A percentile compares a stretch with the other conserved stretches of the same genome.
These are phyloP conservation scores for Discoglossus pictus DNA, from an alignment of 2,797 vertebrate species.

Conservation along the genomic window DNA sequence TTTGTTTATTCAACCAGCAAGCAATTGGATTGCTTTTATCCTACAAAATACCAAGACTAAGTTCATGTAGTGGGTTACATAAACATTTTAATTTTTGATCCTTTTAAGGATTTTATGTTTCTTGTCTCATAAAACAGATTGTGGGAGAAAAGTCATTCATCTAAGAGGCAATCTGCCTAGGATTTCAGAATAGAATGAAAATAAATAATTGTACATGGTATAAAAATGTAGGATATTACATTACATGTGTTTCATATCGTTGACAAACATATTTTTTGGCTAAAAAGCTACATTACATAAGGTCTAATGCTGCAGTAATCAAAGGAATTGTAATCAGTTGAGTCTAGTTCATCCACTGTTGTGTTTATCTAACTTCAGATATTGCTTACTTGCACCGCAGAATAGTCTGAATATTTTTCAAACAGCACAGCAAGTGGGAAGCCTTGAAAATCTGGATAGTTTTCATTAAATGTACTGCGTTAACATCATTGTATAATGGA, in stretches of 20 bases:
- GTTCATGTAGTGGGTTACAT: slow-evolving; percentile 60
- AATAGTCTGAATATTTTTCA: slow-evolving; percentile 22
- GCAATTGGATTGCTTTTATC: slow-evolving; percentile 17
- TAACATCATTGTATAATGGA: not conserved
- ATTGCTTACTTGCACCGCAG: slow-evolving; percentile 27
- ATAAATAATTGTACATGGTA: slow-evolving; percentile 62
- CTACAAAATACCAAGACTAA: slow-evolving; percentile 29
- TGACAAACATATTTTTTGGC: slow-evolving; percentile 56
- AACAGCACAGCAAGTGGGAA: slow-evolving; percentile 30
- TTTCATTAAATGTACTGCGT: slow-evolving; percentile 1
- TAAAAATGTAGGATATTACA: slow-evolving; percentile 66
- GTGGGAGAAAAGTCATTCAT: slow-evolving; percentile 57
- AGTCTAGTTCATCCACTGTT: slow-evolving; percentile 40
- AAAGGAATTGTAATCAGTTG: slow-evolving; percentile 57
- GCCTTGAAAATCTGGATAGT: slow-evolving; percentile 9
- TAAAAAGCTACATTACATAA: slow-evolving; percentile 59
- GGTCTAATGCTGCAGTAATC: slow-evolving; percentile 60
- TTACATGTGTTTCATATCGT: slow-evolving; percentile 61
- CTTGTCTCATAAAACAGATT: slow-evolving; percentile 59
- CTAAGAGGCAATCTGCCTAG: slow-evolving; percentile 62
- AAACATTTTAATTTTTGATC: slow-evolving; percentile 64
- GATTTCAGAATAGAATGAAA: slow-evolving; percentile 64
- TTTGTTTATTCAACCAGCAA: slow-evolving; percentile 15
- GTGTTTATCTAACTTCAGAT: slow-evolving; percentile 35
- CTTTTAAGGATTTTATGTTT: slow-evolving; percentile 58